Evolutionary conservation across 2,113 vertebrate genomes (phyloP).

Genomic region (Sinosuthora webbiana): DNA sequence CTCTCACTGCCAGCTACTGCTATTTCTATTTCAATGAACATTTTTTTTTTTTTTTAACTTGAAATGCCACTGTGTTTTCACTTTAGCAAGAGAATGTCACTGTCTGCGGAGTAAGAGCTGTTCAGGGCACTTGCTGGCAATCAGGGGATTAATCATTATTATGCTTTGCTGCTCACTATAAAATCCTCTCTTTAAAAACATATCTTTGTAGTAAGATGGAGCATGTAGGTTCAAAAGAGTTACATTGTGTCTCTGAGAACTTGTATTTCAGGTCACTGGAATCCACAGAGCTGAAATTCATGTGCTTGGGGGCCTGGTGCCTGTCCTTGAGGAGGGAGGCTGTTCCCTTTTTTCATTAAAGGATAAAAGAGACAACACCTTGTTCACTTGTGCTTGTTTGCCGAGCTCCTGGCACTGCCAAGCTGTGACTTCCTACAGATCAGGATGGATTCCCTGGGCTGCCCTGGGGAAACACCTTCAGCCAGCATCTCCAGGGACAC

Average conservation of each 20-base stretch:
- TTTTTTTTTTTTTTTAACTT: neutral
- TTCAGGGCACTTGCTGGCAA: slow-evolving; percentile 26
- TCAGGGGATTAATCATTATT: slow-evolving; percentile 31
- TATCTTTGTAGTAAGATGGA: slow-evolving; percentile 37
- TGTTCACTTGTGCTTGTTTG: neutral
- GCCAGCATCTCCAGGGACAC: neutral
- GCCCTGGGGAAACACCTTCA: neutral
- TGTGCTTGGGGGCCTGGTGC: neutral
- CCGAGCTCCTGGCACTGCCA: neutral
- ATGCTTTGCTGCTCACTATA: slow-evolving; percentile 8
- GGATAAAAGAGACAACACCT: neutral
- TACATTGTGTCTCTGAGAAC: neutral
- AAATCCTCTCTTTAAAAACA: slow-evolving; percentile 39
- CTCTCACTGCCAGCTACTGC: neutral
- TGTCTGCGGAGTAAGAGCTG: slow-evolving; percentile 31
- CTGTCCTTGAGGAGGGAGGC: neutral
- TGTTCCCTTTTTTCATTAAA: neutral
- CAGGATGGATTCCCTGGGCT: neutral
- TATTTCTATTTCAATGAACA: slow-evolving; percentile 28
- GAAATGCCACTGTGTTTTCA: slow-evolving; percentile 37
- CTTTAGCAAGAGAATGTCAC: slow-evolving; percentile 24
- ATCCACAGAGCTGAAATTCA: neutral
- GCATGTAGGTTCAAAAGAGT: neutral
- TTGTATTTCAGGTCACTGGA: neutral
- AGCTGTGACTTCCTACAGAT: neutral